Conservation (phyloP, 2,888 invertebrate genomes). For the Willowsia nigromaculata region DNA sequence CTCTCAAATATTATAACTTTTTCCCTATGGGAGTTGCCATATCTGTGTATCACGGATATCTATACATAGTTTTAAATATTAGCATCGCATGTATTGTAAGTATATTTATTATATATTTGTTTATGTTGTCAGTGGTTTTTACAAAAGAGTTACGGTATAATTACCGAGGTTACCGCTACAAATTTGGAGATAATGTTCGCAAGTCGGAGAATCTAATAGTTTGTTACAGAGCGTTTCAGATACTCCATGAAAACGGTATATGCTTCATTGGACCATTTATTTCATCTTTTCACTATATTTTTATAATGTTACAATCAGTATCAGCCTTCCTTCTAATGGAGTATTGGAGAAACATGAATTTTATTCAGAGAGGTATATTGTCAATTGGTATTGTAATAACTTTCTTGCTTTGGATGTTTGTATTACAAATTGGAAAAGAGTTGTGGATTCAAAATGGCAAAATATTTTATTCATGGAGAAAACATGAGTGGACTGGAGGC, state of each 20-base stretch:
- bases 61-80: neutral
- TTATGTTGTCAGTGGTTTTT: neutral
- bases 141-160: neutral
- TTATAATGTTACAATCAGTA: too few relatives aligned
- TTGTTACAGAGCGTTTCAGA: neutral
- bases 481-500: neutral
- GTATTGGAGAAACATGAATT: neutral
- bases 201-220: neutral
- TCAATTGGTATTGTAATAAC: too few relatives aligned
- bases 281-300: too few relatives aligned
- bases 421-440: neutral
- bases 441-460: neutral
- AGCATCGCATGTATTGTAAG: neutral
- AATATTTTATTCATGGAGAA: neutral
- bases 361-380: too few relatives aligned
- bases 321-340: too few relatives aligned
- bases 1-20: neutral
- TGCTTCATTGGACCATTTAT: too few relatives aligned
- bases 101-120: neutral
- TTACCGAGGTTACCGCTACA: neutral
- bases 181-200: neutral
- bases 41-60: neutral
- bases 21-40: neutral
- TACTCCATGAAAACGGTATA: neutral
- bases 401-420: too few relatives aligned